Percentiles rank a stretch among this genome's conserved stretches.
phyloP scores from a whole-genome alignment of 64 coral and sea anemone genomes.

The Pocillopora verrucosa region DNA sequence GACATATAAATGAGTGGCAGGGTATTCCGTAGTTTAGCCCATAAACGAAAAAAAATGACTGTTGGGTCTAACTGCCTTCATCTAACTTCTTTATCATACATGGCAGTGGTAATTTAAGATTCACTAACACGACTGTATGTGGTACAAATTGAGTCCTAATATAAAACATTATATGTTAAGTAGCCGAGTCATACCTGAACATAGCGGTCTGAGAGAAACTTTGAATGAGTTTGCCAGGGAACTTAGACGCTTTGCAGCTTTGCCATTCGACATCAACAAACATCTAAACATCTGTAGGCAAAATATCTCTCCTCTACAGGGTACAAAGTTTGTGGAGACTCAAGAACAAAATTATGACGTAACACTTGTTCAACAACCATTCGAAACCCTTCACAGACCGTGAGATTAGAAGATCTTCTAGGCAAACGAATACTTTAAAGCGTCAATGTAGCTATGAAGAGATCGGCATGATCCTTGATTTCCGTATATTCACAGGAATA shows the following conservation, averaged over 20 bases:
- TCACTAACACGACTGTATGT: neutral
- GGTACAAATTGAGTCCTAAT: neutral
- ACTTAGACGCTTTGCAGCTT: constrained; percentile 54
- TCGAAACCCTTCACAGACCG: neutral
- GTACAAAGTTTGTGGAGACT: neutral
- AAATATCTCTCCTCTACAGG: neutral
- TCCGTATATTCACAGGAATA: no score
- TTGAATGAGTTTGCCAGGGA: constrained; percentile 35
- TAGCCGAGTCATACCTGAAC: constrained; percentile 33
- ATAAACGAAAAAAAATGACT: no score
- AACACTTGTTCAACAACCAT: neutral
- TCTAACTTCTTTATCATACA: no score
- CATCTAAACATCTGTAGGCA: constrained; percentile 34
- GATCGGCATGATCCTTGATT: no score
- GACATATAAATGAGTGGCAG: no score
- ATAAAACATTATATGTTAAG: neutral
- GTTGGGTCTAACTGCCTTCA: no score
- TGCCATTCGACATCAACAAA: constrained; percentile 58
- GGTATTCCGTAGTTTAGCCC: no score
- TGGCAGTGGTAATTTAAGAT: neutral
- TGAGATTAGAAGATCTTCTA: neutral
- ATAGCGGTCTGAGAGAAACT: constrained; percentile 39
- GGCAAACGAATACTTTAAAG: neutral
- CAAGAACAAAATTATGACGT: neutral
- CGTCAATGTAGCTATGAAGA: no score